Percentiles rank a stretch among this genome's conserved stretches.
phyloP scores from a whole-genome alignment of 2,888 invertebrate genomes.

The Tetragnatha montana region DNA sequence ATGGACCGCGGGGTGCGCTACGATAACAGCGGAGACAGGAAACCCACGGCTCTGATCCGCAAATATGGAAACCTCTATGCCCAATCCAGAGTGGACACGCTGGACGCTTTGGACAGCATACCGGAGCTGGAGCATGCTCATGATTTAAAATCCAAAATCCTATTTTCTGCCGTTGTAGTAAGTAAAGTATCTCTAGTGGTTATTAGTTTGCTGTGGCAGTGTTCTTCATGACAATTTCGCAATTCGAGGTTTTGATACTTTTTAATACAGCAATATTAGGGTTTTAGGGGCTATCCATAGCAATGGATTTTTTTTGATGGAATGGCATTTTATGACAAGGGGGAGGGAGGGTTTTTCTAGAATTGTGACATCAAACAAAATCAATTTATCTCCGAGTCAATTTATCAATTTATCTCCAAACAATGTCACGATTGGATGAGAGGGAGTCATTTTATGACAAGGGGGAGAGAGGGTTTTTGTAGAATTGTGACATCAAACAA shows the following conservation, averaged over 20 bases:
- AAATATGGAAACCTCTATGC: constrained; percentile 90
- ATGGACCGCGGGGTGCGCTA: constrained; percentile 74
- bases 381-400: too few relatives aligned
- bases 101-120: constrained; percentile 89
- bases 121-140: constrained; percentile 88
- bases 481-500: too few relatives aligned
- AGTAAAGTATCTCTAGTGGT: constrained; percentile 76
- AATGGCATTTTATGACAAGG: too few relatives aligned
- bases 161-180: constrained; percentile 97
- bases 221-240: not conserved
- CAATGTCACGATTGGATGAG: too few relatives aligned
- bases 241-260: not conserved
- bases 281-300: not conserved
- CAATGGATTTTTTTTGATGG: not conserved
- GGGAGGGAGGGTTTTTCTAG: too few relatives aligned
- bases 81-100: constrained; percentile 87
- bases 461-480: too few relatives aligned
- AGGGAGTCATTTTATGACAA: too few relatives aligned
- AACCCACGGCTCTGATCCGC: constrained; percentile 81
- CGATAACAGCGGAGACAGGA: constrained; percentile 76
- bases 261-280: not conserved
- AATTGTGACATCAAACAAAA: too few relatives aligned
- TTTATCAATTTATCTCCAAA: too few relatives aligned
- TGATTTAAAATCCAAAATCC: constrained; percentile 94
- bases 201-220: too few relatives aligned